Percentiles rank a stretch among this genome's conserved stretches.
Evolutionary conservation across 2,797 vertebrate genomes (phyloP).

Genomic region (Centropyge bicolor): DNA sequence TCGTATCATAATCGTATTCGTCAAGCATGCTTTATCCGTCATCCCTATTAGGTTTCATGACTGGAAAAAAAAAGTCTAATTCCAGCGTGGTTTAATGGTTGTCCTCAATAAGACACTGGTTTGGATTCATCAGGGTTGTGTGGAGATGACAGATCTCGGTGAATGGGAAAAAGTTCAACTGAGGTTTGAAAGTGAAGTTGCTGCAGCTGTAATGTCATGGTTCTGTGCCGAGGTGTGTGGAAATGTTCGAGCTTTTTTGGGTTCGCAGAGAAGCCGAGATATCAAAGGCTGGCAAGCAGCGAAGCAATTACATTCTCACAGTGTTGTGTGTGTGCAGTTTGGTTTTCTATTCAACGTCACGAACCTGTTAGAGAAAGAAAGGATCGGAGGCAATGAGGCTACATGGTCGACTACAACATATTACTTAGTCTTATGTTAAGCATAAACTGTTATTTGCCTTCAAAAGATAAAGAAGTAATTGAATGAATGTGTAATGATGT

Average conservation of each 20-base stretch:
- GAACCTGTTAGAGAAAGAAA: conserved; percentile 4
- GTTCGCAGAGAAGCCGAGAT: conserved; percentile 23
- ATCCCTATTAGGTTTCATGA: too few relatives aligned
- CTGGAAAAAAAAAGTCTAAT: background rate
- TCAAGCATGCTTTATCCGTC: too few relatives aligned
- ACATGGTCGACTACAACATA: background rate
- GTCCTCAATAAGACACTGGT: background rate
- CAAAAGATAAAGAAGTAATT: conserved; percentile 28
- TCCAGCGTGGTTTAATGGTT: background rate
- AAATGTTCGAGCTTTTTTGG: conserved; percentile 26
- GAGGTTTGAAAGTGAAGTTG: conserved; percentile 21
- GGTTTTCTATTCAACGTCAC: conserved; percentile 34
- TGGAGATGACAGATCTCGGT: conserved; percentile 32
- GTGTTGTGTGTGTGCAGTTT: conserved; percentile 19
- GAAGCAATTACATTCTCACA: conserved; percentile 41
- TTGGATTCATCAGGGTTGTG: background rate
- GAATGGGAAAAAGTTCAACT: conserved; percentile 18
- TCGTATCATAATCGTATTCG: too few relatives aligned
- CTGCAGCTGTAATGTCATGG: conserved; percentile 11
- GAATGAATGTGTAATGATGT: conserved; percentile 19
- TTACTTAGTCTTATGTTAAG: conserved; percentile 11
- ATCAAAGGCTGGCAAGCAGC: conserved; percentile 36
- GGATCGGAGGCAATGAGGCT: background rate
- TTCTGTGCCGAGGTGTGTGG: conserved; percentile 19
- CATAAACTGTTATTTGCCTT: conserved; percentile 24